Percentiles rank a stretch among this genome's conserved stretches.
Conservation (phyloP, 2,797 vertebrate species). For the Xiphophorus birchmanni region DNA sequence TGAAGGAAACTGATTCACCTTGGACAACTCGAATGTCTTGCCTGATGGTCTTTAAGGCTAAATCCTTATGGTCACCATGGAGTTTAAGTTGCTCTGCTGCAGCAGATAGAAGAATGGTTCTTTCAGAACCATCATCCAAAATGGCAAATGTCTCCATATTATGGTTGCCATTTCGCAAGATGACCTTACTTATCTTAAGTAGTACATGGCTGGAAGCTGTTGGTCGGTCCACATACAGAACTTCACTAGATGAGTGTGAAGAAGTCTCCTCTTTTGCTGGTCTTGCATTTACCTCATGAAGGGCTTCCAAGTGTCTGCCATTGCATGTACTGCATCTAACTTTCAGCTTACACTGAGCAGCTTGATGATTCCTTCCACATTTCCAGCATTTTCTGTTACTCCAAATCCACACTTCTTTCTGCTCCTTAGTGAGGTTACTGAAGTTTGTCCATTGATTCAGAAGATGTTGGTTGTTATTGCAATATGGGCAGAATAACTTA, state of each 20-base stretch:
- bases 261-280: neutral
- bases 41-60: neutral
- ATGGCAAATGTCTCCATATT: neutral
- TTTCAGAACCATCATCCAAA: neutral
- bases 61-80: neutral
- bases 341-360: neutral
- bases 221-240: neutral
- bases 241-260: neutral
- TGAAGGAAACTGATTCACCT: neutral
- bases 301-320: neutral
- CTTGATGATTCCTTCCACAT: neutral
- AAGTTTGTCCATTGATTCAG: neutral
- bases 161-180: neutral
- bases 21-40: neutral
- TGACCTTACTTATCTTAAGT: neutral
- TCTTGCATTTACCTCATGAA: too few species aligned
- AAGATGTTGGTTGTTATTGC: neutral
- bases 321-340: fast-evolving
- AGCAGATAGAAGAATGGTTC: neutral
- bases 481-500: neutral
- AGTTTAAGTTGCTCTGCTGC: neutral
- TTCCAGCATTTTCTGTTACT: neutral
- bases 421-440: neutral
- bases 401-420: neutral
- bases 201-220: neutral